A percentile compares a stretch with the other conserved stretches of the same genome.
Evolutionary conservation across 2,888 invertebrate genomes (phyloP).

Genomic region (Onthophagus sagittarius): DNA sequence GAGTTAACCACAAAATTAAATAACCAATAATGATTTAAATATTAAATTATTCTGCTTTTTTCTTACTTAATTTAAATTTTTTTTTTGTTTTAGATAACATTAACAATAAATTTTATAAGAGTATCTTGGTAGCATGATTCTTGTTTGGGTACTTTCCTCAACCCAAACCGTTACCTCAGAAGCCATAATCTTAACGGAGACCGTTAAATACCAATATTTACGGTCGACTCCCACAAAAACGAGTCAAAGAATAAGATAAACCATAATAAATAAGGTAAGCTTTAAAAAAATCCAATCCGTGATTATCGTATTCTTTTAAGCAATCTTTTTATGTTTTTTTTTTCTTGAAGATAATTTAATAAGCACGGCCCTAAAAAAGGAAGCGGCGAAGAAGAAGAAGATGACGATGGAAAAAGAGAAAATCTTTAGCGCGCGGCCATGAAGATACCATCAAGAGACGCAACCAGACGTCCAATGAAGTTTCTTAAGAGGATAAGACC

Average conservation of each 20-base stretch:
- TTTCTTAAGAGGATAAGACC: no score
- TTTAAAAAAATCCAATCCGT: no score
- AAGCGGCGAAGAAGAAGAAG: not conserved
- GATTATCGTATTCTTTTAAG: no score
- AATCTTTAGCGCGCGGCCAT: not conserved
- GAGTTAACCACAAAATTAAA: no score
- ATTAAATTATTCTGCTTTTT: no score
- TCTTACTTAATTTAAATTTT: no score
- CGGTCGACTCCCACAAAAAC: not conserved
- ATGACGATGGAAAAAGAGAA: not conserved
- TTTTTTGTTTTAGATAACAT: no score
- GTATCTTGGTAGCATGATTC: not conserved
- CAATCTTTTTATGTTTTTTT: not conserved
- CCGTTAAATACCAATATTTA: not conserved
- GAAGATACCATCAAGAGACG: not conserved
- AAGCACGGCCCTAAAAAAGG: not conserved
- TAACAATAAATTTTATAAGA: not conserved
- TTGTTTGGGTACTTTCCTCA: not conserved
- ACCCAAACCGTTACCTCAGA: not conserved
- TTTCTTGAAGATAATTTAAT: not conserved
- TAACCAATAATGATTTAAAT: no score
- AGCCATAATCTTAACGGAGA: not conserved
- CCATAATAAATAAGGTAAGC: no score
- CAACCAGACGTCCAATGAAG: not conserved
- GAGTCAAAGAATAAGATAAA: no score